A percentile compares a stretch with the other conserved stretches of the same genome.
These are phyloP conservation scores for Brachypodius melanocephalos DNA, from an alignment of 2,113 vertebrate genomes.

Conservation along the genomic window DNA sequence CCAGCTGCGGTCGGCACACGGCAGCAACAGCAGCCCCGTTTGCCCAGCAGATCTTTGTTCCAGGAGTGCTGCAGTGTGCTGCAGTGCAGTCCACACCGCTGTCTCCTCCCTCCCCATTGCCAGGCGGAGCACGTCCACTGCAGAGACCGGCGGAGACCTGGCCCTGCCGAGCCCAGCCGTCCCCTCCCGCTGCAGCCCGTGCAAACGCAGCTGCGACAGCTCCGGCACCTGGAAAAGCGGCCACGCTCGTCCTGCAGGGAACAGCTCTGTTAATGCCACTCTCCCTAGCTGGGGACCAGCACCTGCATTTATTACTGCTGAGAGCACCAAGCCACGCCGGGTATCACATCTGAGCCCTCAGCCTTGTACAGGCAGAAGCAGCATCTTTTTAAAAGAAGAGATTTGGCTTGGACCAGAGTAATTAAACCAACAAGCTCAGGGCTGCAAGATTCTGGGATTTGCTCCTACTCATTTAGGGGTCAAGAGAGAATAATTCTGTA, in stretches of 20 bases:
- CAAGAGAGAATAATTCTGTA: neutral
- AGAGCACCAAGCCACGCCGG: neutral
- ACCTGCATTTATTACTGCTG: neutral
- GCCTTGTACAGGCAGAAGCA: fast-evolving
- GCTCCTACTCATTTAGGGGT: neutral
- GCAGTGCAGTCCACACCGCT: slow-evolving; percentile 81
- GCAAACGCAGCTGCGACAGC: neutral
- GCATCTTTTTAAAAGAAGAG: neutral
- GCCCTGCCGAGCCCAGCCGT: neutral
- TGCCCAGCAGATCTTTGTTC: slow-evolving; percentile 78
- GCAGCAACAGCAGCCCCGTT: neutral
- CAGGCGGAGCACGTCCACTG: slow-evolving; percentile 81
- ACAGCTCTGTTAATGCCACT: fast-evolving
- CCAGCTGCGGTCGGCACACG: neutral
- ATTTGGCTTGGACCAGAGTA: neutral
- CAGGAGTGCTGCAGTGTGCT: slow-evolving; percentile 81
- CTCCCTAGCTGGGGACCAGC: neutral
- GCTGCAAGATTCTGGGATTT: neutral
- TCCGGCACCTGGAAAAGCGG: neutral
- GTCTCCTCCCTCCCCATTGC: slow-evolving; percentile 69
- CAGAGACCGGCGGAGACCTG: slow-evolving; percentile 71
- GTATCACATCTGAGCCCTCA: neutral
- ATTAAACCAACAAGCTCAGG: fast-evolving
- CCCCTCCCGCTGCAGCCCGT: neutral
- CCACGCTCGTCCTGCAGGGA: neutral